Evolutionary conservation across 2,113 vertebrate genomes (phyloP), one percentile per base, ranked within the genome.

Genomic region (Cricetomys ansorgei): DNA sequence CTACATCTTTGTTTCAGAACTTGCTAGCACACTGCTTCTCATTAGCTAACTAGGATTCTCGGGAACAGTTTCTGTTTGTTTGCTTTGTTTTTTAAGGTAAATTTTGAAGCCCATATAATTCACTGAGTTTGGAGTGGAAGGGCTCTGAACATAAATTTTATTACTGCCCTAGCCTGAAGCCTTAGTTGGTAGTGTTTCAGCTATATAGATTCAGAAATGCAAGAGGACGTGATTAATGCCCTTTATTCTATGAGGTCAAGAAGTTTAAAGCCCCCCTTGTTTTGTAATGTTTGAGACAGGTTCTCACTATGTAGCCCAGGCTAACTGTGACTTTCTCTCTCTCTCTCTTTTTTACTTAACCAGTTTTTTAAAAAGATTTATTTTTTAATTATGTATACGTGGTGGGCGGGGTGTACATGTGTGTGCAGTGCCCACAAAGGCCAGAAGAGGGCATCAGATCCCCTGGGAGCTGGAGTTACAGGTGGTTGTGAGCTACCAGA

Each of bases 1-100:
- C 72, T 89, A 73, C 85, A 93, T 89, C 77, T 15, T 69, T 59
- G 59, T 83, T 89, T 96, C 53, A 62, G 89, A 91, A 95, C 53
- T 92, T 89, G 62, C 10, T 85, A 77, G 48, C 34, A 67, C 27
- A 90, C 65, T 50, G 73, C 48, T 89, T 91, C 92, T 95, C 57
- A 9, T n/a, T 94, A 92, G 83, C 73, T 84, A 87, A n/a, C 34
- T 37, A 53, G 48, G 73, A 65, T 76, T 72, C 50, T 70, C 91
- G 19, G 31, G 21, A 34, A 12, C n/a, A 11, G 67, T 65, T 84
- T 64, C n/a, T 29, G 55, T 59, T 81, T 55, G 9, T 55, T 59
- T 83, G 80, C 23, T n/a, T n/a, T 29, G 3, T 34, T 53, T 64
- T 85, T 25, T 34, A 23, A 37, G 21, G 34, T 62, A 43, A 75